Evolutionary conservation across 2,113 vertebrate species (phyloP).

Genomic region (Copsychus sechellarum): DNA sequence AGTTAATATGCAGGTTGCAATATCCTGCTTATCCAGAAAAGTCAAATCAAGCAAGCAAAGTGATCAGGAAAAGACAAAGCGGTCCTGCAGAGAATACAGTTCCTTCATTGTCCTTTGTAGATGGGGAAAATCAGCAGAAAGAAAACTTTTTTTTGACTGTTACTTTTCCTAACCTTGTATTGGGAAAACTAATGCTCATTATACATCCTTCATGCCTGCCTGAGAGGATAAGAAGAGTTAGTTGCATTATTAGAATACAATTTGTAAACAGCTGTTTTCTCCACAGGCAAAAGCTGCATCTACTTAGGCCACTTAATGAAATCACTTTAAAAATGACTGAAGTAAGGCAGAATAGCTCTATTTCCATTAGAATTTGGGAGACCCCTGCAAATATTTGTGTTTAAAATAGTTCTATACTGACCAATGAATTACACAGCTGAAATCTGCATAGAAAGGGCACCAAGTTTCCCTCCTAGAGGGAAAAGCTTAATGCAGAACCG

Average conservation of each 20-base stretch:
- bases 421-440: not conserved
- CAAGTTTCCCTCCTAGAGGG: not conserved
- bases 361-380: not conserved
- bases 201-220: not conserved
- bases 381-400: not conserved
- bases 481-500: not conserved
- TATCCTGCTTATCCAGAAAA: not conserved
- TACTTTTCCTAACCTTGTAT: not conserved
- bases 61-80: not conserved
- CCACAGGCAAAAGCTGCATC: not conserved
- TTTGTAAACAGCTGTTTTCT: not conserved
- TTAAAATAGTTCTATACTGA: not conserved
- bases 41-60: not conserved
- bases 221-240: not conserved
- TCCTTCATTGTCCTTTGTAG: not conserved
- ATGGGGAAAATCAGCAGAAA: not conserved
- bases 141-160: not conserved
- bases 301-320: not conserved
- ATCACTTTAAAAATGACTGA: not conserved
- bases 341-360: not conserved
- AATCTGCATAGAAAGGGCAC: not conserved
- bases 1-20: not conserved
- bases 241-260: not conserved
- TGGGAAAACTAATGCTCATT: not conserved
- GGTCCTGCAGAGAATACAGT: not conserved